Percentiles rank a stretch among this genome's conserved stretches.
Evolutionary conservation across 2,113 vertebrate genomes (phyloP).

Genomic region (Dendrocopos noguchii): DNA sequence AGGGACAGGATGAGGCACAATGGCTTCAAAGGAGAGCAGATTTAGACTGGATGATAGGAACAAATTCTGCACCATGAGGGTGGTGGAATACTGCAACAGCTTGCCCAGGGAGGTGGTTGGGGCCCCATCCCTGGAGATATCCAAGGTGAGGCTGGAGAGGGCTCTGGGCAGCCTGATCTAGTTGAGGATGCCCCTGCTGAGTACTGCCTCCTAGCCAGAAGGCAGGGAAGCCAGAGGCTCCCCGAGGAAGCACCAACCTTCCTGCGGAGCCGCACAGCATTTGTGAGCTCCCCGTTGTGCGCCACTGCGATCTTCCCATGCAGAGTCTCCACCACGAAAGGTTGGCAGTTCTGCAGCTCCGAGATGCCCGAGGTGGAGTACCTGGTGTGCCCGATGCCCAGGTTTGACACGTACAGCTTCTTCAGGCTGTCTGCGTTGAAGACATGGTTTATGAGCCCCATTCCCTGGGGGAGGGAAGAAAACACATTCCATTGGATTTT

Average conservation of each 20-base stretch:
- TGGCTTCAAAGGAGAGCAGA: no score
- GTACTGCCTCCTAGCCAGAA: not conserved
- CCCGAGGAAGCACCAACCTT: conserved; percentile 77
- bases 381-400: conserved; percentile 95
- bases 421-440: conserved; percentile 90
- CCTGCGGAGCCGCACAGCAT: conserved; percentile 85
- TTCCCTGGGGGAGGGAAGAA: conserved; percentile 81
- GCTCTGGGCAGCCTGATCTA: no score
- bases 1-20: no score
- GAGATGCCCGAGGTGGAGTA: conserved; percentile 95
- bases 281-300: conserved; percentile 95
- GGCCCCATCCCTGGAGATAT: no score
- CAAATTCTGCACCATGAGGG: no score
- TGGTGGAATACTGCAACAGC: no score
- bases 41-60: no score
- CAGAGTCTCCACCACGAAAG: conserved; percentile 97
- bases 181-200: not conserved
- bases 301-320: conserved; percentile 97
- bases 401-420: conserved; percentile 91
- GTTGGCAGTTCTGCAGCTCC: conserved; percentile 97
- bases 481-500: not conserved
- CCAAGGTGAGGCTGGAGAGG: no score
- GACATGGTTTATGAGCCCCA: conserved; percentile 93
- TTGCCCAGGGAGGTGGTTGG: no score
- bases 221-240: not conserved